Conservation (phyloP, 2,797 vertebrate genomes). For the Atherinosoma microstoma region DNA sequence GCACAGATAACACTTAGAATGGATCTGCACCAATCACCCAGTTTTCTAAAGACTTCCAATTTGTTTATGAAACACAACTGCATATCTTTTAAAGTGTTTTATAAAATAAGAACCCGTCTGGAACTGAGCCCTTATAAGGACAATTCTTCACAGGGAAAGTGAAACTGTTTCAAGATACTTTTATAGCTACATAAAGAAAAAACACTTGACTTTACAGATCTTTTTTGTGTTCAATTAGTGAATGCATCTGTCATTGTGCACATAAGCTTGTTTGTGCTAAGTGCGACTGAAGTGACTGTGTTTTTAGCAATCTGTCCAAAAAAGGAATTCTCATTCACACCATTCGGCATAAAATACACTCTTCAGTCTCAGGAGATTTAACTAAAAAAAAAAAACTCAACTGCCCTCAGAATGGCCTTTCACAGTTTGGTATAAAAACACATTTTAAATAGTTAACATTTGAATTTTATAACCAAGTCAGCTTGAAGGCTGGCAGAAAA, state of each 20-base stretch:
- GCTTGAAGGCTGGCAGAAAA: not conserved
- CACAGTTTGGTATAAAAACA: slow-evolving; percentile 6
- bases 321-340: slow-evolving; percentile 54
- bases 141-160: slow-evolving; percentile 23
- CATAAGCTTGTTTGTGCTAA: slow-evolving; percentile 35
- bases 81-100: slow-evolving; percentile 18
- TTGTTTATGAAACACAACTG: slow-evolving; percentile 49
- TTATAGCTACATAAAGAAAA: slow-evolving; percentile 27
- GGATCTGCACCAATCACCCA: slow-evolving; percentile 44
- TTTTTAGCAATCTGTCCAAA: slow-evolving; percentile 43
- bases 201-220: slow-evolving; percentile 15
- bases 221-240: slow-evolving; percentile 8
- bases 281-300: slow-evolving; percentile 43
- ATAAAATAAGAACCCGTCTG: slow-evolving; percentile 56
- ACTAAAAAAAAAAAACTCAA: slow-evolving; percentile 39
- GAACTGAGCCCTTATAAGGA: slow-evolving; percentile 31
- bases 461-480: not conserved
- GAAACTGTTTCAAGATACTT: slow-evolving; percentile 21
- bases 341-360: slow-evolving; percentile 36
- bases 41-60: slow-evolving; percentile 42
- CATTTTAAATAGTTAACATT: not conserved
- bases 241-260: not conserved
- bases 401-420: slow-evolving; percentile 25
- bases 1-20: slow-evolving; percentile 52
- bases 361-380: slow-evolving; percentile 39